Base-by-base conservation (phyloP, 2,888 invertebrate species). In the Nomada ferruginata region DNA sequence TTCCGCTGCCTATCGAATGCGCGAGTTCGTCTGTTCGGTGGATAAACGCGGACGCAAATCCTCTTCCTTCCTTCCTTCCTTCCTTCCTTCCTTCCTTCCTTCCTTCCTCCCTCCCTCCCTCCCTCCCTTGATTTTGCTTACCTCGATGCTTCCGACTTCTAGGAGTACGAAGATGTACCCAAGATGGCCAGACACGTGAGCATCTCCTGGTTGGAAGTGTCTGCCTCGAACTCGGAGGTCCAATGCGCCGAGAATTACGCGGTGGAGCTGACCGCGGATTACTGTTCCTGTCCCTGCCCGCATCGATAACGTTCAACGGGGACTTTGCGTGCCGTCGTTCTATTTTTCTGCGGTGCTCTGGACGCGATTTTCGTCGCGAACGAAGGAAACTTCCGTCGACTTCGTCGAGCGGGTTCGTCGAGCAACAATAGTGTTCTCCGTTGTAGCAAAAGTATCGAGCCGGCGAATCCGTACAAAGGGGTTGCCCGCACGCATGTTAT, bases 131-230 rank as follows among this genome's bases (percentile, higher is more conserved):
- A 10, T 69, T 36, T 5, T 9, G 29, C 26, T 13, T 13, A 23
- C 13, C 1, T 5, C 18, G 13, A 44, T n/a, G 7, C 29, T 29
- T 53, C 23, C 26, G n/a, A 15, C 52, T 69, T 86, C 23, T 76
- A 93, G 93, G 87, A 90, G 52, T 75, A 79, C 18, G 69, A 69
- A 5, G 85, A 83, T 23, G 52, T 89, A 26, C 89, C 93, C 4
- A 91, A 88, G 68, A 85, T 81, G 15, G 91, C 89, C 7, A 88
- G 90, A 18, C 93, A 92, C 78, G 92, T 93, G n/a, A 88, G 79
- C 42, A 83, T 90, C 52, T 90, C 90, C 10, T 93, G 93, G 93
- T 18, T 93, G 47, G 89, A 92, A 0, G 79, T 79, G 23, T 85
- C 86, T 0, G 89, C 78, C 4, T 60, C 82, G 2, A 69, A 63